Evolutionary conservation across 2,888 invertebrate genomes (phyloP), one percentile per base, ranked within the genome.

Genomic region (Dryobota labecula): DNA sequence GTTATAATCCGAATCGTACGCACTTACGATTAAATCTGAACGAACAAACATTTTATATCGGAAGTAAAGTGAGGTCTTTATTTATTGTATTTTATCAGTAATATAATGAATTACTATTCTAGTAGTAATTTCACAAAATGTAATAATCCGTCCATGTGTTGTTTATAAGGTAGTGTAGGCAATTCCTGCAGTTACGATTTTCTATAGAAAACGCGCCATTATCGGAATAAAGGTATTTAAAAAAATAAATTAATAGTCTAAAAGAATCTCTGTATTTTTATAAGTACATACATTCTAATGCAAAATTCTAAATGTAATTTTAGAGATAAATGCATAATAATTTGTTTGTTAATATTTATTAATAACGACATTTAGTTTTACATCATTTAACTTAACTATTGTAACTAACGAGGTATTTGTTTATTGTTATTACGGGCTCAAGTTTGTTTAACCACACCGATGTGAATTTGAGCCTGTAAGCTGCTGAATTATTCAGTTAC

Each of bases 271-370:
- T 80, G 76, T 83, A 78, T 84, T 77, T 86, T 67, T 75, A 71
- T 84, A 80, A 84, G 86, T 85, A 85, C 83, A 78, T 76, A 78
- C 51, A 68, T 83, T 78, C 64, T 85, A 83, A 86, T 84, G 84
- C 86, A 84, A 84, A 80, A 82, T 84, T 85, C 69, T 80, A 78
- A 74, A 79, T 79, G 73, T 81, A 81, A 79, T 89, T 84, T 86
- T 82, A 84, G 82, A 83, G 64, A 73, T 78, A 83, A 89, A 90
- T 83, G 91, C 91, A 93, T 93, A 94, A 93, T 91, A 91, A 88
- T 92, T 74, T 93, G 90, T 89, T 89, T 94, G 94, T 95, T 95
- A 95, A 95, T 95, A 95, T 95, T 95, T 95, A 95, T 95, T 95
- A 94, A 93, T 94, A 89, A 89, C 84, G 84, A 86, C 88, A 87